Percentiles rank a stretch among this genome's conserved stretches.
Conservation (phyloP, 92 coral and sea anemone genomes). For the Actinernus sp. region DNA sequence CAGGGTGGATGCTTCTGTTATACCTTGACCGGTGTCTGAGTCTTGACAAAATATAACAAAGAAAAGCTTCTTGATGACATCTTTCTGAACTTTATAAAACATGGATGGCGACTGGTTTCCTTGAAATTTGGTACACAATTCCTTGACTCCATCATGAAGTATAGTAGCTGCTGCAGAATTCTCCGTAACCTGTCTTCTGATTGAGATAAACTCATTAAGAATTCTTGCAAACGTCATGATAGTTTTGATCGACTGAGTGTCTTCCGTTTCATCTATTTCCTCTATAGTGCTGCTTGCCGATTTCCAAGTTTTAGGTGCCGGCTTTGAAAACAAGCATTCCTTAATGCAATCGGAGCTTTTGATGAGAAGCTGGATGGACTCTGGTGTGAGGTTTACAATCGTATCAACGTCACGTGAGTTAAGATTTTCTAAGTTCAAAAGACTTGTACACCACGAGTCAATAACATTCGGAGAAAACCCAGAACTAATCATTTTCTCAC, state of each 20-base stretch:
- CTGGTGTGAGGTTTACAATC: constrained; percentile 41
- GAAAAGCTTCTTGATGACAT: constrained; percentile 6
- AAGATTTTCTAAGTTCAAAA: constrained; percentile 28
- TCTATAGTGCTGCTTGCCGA: too few species aligned
- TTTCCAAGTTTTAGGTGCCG: constrained; percentile 27
- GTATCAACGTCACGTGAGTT: constrained; percentile 64
- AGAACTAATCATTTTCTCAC: constrained; percentile 29
- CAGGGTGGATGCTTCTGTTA: too few species aligned
- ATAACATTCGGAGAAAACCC: constrained; percentile 36
- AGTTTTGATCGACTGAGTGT: constrained; percentile 9
- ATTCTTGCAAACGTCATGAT: constrained; percentile 56
- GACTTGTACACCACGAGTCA: constrained; percentile 66
- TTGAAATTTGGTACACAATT: constrained; percentile 5
- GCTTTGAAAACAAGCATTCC: constrained; percentile 23
- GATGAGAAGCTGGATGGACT: constrained; percentile 15
- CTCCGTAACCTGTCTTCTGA: constrained; percentile 1
- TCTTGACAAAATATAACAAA: constrained; percentile 7
- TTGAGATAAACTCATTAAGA: constrained; percentile 52
- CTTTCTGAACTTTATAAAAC: constrained; percentile 9
- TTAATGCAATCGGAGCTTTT: constrained; percentile 29
- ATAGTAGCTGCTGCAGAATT: not conserved
- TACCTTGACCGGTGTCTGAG: not conserved
- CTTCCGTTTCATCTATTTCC: too few species aligned
- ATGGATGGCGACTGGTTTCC: too few species aligned
- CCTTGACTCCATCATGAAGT: constrained; percentile 7